Evolutionary conservation across 2,113 vertebrate genomes (phyloP), one percentile per base, ranked within the genome.

Genomic region (Myotis lucifugus): DNA sequence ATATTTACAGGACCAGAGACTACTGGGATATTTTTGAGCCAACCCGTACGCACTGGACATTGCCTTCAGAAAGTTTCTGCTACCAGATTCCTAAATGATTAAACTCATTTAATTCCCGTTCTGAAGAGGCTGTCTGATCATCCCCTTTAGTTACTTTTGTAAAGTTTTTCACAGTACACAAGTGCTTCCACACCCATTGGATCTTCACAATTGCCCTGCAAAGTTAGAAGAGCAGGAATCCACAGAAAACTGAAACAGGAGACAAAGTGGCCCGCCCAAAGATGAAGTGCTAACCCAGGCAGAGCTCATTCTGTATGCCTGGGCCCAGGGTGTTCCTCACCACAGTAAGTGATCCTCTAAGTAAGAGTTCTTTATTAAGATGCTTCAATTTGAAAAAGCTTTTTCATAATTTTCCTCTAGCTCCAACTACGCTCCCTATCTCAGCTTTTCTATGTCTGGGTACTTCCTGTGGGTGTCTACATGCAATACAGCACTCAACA

Each of bases 141-240:
- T 72, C 15, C 37, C 11, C 23, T 92, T 76, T 32, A 78, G 54
- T 79, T 85, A 59, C 23, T 72, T 76, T 90, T 92, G 27, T 69
- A 93, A 96, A 93, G 59, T 10, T 86, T 93, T 90, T 78, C 77
- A 73, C 17, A 83, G 50, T 90, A 83, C 48, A 61, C 61, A 69
- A 81, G 48, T 18, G 34, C 21, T 77, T 91, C 79, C 10, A 64
- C 8, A 64, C 32, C 34, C 46, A 34, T 82, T 81, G 85, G 61
- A 74, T 66, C 46, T 90, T 90, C 61, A 52, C 67, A 83, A 70
- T 34, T 70, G 27, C 29, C 56, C 27, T 25, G 14, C 66, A 46
- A 87, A 85, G 25, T 85, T 18, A 83, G 21, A 92, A 89, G 77
- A 95, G 10, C 3, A 11, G 21, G 7, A 64, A 76, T 91, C 70